Percentiles rank a stretch among this genome's conserved stretches.
Conservation (phyloP, 2,113 vertebrate genomes). For the Hucho hucho region DNA sequence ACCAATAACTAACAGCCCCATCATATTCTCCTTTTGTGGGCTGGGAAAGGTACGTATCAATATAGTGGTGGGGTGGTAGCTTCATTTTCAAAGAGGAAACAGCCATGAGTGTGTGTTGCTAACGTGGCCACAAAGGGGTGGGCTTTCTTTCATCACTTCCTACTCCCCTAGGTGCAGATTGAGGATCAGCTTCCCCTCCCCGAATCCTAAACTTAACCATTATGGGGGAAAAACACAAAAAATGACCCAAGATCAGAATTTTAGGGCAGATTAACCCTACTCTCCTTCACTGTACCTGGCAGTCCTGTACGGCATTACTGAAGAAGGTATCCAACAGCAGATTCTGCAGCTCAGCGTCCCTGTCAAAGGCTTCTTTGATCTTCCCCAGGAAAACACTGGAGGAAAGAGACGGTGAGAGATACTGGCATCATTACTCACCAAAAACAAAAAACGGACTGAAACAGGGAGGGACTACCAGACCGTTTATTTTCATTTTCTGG, state of each 20-base stretch:
- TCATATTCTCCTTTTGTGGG: not conserved
- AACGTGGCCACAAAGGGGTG: not conserved
- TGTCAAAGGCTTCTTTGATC: slow-evolving; percentile 96
- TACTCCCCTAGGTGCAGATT: not conserved
- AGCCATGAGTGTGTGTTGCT: not conserved
- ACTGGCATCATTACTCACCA: not conserved
- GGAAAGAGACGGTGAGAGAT: not conserved
- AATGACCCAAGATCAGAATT: too few species aligned
- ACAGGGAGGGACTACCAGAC: too few species aligned
- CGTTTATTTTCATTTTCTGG: too few species aligned
- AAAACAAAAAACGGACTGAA: too few species aligned
- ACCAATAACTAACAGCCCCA: not conserved
- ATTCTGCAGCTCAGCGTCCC: slow-evolving; percentile 84
- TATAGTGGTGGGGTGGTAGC: not conserved
- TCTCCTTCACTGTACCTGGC: slow-evolving; percentile 81
- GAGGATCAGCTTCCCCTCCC: too few species aligned
- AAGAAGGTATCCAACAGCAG: slow-evolving; percentile 91
- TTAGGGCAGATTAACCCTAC: slow-evolving; percentile 7
- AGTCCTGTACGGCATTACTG: slow-evolving; percentile 83
- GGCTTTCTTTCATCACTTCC: not conserved
- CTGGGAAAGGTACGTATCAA: not conserved
- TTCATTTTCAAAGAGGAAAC: too few species aligned
- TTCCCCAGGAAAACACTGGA: slow-evolving; percentile 73
- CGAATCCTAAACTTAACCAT: too few species aligned
- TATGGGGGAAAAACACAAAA: too few species aligned